phyloP scores from a whole-genome alignment of 2,888 invertebrate species.

The Zonitis immaculata region DNA sequence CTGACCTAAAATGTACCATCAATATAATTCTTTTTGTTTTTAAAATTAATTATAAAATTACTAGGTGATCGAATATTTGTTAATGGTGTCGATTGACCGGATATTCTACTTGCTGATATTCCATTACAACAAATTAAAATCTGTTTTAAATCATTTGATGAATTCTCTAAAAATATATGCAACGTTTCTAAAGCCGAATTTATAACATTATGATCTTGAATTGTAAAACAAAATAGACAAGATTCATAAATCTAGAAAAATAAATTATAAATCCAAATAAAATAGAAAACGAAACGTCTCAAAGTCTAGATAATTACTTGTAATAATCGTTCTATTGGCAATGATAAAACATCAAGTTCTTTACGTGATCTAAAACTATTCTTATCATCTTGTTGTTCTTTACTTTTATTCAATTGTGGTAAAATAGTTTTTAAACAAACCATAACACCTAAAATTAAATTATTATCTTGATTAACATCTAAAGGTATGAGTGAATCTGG shows the following conservation, averaged over 20 bases:
- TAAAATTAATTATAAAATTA: slow-evolving; percentile 41
- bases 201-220: slow-evolving; percentile 80
- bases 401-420: slow-evolving; percentile 50
- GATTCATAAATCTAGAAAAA: slow-evolving; percentile 69
- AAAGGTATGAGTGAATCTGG: slow-evolving; percentile 43
- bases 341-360: slow-evolving; percentile 34
- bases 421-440: slow-evolving; percentile 61
- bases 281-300: neutral
- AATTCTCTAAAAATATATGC: slow-evolving; percentile 57
- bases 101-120: slow-evolving; percentile 47
- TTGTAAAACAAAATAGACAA: slow-evolving; percentile 65
- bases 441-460: slow-evolving; percentile 61
- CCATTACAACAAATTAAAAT: slow-evolving; percentile 53
- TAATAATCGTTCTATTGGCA: slow-evolving; percentile 36
- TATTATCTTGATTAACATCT: slow-evolving; percentile 45
- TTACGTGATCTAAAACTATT: slow-evolving; percentile 41
- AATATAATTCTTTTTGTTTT: too few species aligned
- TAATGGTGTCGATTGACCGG: slow-evolving; percentile 18
- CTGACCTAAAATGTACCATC: slow-evolving; percentile 42
- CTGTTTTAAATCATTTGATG: slow-evolving; percentile 52
- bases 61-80: slow-evolving; percentile 54
- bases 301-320: slow-evolving; percentile 21
- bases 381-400: slow-evolving; percentile 32
- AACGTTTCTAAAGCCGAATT: slow-evolving; percentile 81
- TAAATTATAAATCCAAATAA: slow-evolving; percentile 35